Percentiles rank a stretch among this genome's conserved stretches.
Conservation (phyloP, 1,140 invertebrate genomes). For the Drosophila subobscura region DNA sequence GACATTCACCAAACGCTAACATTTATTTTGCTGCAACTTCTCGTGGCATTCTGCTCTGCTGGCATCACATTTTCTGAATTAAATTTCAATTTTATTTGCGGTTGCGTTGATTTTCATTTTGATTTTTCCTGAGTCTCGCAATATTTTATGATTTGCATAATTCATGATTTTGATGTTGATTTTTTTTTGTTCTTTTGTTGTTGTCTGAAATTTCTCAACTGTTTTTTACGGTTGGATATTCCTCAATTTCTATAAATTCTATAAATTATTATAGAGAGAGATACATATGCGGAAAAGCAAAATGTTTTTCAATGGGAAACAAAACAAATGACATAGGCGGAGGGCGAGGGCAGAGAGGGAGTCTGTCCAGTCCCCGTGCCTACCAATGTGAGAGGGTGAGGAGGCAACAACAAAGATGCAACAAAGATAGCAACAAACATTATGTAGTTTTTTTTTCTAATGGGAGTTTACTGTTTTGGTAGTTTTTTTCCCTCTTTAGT, state of each 20-base stretch:
- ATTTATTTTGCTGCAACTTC: slow-evolving; percentile 34
- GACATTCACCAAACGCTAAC: slow-evolving; percentile 81
- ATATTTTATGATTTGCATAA: slow-evolving; percentile 61
- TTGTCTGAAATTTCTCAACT: slow-evolving; percentile 39
- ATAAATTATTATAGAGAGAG: slow-evolving; percentile 7
- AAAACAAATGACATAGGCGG: too few relatives aligned
- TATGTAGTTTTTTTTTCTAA: slow-evolving; percentile 25
- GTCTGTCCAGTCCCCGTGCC: too few relatives aligned
- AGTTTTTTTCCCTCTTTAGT: slow-evolving; percentile 5
- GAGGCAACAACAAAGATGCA: too few relatives aligned
- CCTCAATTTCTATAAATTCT: too few relatives aligned
- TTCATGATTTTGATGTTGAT: slow-evolving; percentile 38
- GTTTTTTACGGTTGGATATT: slow-evolving; percentile 25
- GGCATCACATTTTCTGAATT: slow-evolving; percentile 41
- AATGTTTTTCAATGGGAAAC: slow-evolving; percentile 18
- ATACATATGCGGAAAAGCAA: slow-evolving; percentile 27
- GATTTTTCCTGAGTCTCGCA: slow-evolving; percentile 26
- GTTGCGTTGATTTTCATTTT: slow-evolving; percentile 27
- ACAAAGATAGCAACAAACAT: slow-evolving; percentile 30
- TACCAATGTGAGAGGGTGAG: too few relatives aligned
- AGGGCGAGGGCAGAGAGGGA: too few relatives aligned
- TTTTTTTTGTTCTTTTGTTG: slow-evolving; percentile 30
- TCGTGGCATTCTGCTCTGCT: slow-evolving; percentile 16
- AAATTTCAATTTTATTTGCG: slow-evolving; percentile 39
- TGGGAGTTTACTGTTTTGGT: slow-evolving; percentile 18